phyloP scores from a whole-genome alignment of 2,113 vertebrate genomes.

The Phyllopteryx taeniolatus region DNA sequence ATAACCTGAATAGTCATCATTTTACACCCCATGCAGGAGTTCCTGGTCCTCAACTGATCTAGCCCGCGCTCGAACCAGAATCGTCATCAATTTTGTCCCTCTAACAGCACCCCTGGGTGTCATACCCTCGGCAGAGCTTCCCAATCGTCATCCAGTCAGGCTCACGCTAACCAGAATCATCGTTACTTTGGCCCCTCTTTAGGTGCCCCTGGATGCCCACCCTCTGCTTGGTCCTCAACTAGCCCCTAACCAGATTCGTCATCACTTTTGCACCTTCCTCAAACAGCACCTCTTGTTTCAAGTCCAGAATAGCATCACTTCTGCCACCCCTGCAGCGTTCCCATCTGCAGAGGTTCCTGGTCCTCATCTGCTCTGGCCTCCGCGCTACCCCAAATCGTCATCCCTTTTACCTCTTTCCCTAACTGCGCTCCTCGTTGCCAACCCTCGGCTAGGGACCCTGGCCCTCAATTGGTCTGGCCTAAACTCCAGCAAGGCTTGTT shows the following conservation, averaged over 20 bases:
- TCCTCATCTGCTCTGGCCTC: neutral
- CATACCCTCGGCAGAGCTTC: neutral
- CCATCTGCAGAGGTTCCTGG: conserved; percentile 49
- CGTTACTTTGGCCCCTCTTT: no score
- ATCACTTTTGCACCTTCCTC: neutral
- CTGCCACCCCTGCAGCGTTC: neutral
- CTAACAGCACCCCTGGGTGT: neutral
- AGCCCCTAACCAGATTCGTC: no score
- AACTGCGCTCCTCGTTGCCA: neutral
- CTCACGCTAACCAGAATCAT: no score
- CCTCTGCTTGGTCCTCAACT: neutral
- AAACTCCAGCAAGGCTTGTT: conserved; percentile 41
- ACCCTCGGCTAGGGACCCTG: neutral
- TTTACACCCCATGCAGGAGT: neutral
- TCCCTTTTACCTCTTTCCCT: neutral
- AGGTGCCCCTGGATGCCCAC: no score
- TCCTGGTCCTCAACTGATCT: neutral
- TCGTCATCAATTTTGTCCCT: neutral
- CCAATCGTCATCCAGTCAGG: no score
- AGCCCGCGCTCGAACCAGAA: neutral
- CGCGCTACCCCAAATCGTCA: neutral
- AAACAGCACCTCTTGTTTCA: no score
- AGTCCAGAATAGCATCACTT: neutral
- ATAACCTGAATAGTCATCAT: neutral
- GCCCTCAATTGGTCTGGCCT: neutral